Base-by-base conservation (phyloP, 2,113 vertebrate genomes). In the Oenanthe melanoleuca region DNA sequence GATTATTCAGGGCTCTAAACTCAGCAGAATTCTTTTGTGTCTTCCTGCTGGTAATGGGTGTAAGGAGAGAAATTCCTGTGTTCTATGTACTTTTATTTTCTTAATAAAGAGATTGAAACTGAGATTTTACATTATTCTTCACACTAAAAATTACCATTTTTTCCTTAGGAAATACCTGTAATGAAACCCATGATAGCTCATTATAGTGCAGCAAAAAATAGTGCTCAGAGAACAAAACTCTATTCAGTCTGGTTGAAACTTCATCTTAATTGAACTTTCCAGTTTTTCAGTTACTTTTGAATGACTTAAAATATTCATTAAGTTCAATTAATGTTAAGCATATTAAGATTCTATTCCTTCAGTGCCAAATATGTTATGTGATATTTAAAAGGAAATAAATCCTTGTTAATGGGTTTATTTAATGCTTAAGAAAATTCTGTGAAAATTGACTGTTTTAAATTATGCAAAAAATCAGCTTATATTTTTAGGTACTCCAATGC, bases 321-420 rank as follows among this genome's bases (percentile, higher is more conserved):
- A 44, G 23, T 61, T 93, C 69, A 74, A 80, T 63, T 81, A 52
- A 79, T 56, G 11, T 90, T 86, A 75, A 86, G 22, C 57, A 73
- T 1, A 3, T 82, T 59, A 74, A 49, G 20, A 63, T 67, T 87
- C 47, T 70, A 8, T 87, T 79, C 47, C 47, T 92, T 89, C 67
- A 66, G 37, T 91, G 53, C n/a, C 50, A 86, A 73, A 57, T 82
- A 47, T 9, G 25, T 37, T 56, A 47, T 15, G 7, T 80, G 55
- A 34, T 88, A 70, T 80, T 90, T 86, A 80, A 93, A 95, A 69
- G 63, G 63, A 83, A 93, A 75, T 69, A 75, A 88, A 59, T 73
- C 59, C 37, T 70, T 80, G 3, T 49, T 93, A 93, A 72, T 80
- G 53, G n/a, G 8, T 94, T 89, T 89, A 67, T 22, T 70, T 87